A percentile compares a stretch with the other conserved stretches of the same genome.
These are phyloP conservation scores for Brotula barbata DNA, from an alignment of 2,797 vertebrate genomes.

Conservation along the genomic window DNA sequence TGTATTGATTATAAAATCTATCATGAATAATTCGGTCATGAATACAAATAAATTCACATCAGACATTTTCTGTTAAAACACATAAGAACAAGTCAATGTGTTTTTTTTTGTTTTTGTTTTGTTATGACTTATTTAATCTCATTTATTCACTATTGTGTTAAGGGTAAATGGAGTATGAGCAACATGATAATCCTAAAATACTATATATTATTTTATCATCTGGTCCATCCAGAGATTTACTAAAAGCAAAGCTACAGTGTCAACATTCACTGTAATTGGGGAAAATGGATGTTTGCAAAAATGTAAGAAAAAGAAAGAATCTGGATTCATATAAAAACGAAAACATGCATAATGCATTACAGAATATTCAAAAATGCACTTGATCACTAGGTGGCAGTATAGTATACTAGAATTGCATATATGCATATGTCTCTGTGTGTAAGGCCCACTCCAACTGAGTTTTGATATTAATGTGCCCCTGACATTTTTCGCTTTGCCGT, in stretches of 20 bases:
- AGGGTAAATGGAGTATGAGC: no score
- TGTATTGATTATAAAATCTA: conserved; percentile 53
- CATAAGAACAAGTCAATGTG: neutral
- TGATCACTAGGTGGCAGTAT: conserved; percentile 89
- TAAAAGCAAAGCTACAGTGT: neutral
- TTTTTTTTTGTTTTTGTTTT: neutral
- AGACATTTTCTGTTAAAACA: neutral
- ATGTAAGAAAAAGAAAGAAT: neutral
- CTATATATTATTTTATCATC: neutral
- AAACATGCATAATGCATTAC: conserved; percentile 26
- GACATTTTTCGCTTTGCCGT: conserved; percentile 24
- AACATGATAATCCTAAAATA: no score
- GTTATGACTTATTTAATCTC: neutral
- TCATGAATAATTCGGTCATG: conserved; percentile 20
- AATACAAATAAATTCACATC: conserved; percentile 8
- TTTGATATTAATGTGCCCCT: conserved; percentile 29
- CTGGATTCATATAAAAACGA: conserved; percentile 1
- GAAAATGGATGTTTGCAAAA: no score
- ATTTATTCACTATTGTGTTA: neutral
- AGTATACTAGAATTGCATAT: conserved; percentile 76
- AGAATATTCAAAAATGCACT: conserved; percentile 34
- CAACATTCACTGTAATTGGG: neutral
- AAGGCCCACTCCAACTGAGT: conserved; percentile 21
- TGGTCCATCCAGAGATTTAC: neutral
- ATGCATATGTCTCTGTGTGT: conserved; percentile 61